phyloP scores from a whole-genome alignment of 2,797 vertebrate species.

The Diplodus sargus region DNA sequence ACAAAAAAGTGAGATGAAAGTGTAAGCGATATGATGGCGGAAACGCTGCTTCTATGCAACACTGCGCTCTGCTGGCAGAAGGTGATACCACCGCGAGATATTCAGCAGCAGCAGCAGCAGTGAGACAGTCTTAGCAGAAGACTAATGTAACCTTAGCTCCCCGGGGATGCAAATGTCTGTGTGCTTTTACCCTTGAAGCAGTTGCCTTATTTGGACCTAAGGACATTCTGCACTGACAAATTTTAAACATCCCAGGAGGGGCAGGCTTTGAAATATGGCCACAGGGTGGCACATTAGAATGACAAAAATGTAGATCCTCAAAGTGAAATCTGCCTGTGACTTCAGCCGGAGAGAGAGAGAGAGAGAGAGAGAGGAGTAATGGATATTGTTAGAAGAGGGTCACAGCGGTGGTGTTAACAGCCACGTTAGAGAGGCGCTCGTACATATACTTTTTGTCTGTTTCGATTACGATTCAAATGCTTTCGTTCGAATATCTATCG shows the following conservation, averaged over 20 bases:
- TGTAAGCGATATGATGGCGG: slow-evolving; percentile 70
- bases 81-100: slow-evolving; percentile 35
- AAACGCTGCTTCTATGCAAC: slow-evolving; percentile 80
- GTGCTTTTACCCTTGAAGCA: slow-evolving; percentile 76
- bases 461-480: too few species aligned
- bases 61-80: slow-evolving; percentile 84
- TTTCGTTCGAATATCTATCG: too few species aligned
- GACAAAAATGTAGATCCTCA: slow-evolving; percentile 75
- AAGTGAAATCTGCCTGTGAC: slow-evolving; percentile 70
- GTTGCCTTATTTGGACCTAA: slow-evolving; percentile 76
- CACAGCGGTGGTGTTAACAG: slow-evolving; percentile 25
- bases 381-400: slow-evolving; percentile 41
- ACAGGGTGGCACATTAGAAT: slow-evolving; percentile 75
- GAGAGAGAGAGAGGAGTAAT: slow-evolving; percentile 5
- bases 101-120: slow-evolving; percentile 15
- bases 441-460: too few species aligned
- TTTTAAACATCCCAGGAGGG: slow-evolving; percentile 77
- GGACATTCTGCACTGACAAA: slow-evolving; percentile 75
- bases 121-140: slow-evolving; percentile 51
- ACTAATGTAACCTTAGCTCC: slow-evolving; percentile 73
- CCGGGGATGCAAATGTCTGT: slow-evolving; percentile 64
- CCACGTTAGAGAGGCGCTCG: slow-evolving; percentile 1
- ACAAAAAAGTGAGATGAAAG: slow-evolving; percentile 76
- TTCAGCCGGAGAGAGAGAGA: slow-evolving; percentile 41
- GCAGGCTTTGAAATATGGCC: slow-evolving; percentile 71